Evolutionary conservation across 2,113 vertebrate species (phyloP).

Genomic region (Carassius carassius): DNA sequence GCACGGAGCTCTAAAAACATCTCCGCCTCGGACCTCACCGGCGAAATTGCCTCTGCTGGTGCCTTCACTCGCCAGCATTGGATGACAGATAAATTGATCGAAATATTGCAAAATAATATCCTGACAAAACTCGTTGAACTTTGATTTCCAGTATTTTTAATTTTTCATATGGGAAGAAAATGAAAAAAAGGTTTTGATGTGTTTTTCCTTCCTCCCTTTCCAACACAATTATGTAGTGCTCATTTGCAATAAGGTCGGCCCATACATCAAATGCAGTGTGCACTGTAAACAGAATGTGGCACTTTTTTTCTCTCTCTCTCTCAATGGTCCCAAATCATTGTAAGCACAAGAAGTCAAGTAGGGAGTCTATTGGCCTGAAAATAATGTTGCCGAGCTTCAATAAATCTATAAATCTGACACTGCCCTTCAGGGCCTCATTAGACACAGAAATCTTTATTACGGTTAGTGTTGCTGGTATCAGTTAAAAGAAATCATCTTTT

Average conservation of each 20-base stretch:
- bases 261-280: conserved; percentile 58
- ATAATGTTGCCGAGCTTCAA: conserved; percentile 62
- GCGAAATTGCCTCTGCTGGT: conserved; percentile 60
- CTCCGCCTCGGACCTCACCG: conserved; percentile 71
- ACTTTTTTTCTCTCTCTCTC: not conserved
- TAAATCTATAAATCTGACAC: conserved; percentile 61
- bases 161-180: conserved; percentile 61
- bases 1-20: conserved; percentile 85
- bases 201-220: conserved; percentile 31
- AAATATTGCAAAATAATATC: conserved; percentile 65
- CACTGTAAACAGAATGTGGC: conserved; percentile 58
- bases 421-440: conserved; percentile 65
- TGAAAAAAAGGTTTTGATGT: conserved; percentile 54
- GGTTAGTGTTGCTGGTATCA: conserved; percentile 79
- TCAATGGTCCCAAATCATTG: conserved; percentile 45
- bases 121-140: conserved; percentile 40
- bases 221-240: conserved; percentile 54
- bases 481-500: conserved; percentile 78
- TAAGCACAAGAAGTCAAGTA: conserved; percentile 33
- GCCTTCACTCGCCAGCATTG: conserved; percentile 81
- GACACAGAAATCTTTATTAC: conserved; percentile 57
- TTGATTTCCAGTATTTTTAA: conserved; percentile 53
- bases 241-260: conserved; percentile 53
- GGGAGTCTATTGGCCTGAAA: conserved; percentile 51
- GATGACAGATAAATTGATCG: conserved; percentile 60